Evolutionary conservation across 2,888 invertebrate genomes (phyloP), one percentile per base, ranked within the genome.

Genomic region (Zaprionus obscuricornis): DNA sequence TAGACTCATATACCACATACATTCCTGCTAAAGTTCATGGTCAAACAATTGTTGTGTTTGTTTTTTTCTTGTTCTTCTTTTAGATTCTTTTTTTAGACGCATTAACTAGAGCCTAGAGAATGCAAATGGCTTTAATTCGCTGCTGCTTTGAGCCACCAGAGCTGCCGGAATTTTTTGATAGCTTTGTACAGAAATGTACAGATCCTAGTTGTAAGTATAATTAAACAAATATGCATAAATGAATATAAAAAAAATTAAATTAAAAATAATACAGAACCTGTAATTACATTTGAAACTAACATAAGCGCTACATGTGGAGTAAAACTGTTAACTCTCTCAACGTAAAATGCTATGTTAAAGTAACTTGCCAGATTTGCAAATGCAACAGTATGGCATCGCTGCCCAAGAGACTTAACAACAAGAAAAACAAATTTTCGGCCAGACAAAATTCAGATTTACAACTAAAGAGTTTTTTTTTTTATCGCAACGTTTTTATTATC

Each of bases 201-300:
- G 95, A 95, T 90, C 94, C 95, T 54, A 93, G 94, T 86, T 96
- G 95, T 96, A 92, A 95, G 96, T 95, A 91, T 18, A n/a, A n/a
- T n/a, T n/a, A n/a, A n/a, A n/a, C n/a, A n/a, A 3, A 7, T n/a
- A n/a, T n/a, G n/a, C n/a, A n/a, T n/a, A n/a, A n/a, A n/a, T n/a
- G n/a, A n/a, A 18, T 20, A 18, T 8, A 33, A 45, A 13, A 40
- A n/a, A 10, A 13, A 22, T 24, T n/a, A 33, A 8, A 14, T 1
- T n/a, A n/a, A n/a, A n/a, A n/a, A n/a, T n/a, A n/a, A n/a, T n/a
- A n/a, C n/a, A n/a, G n/a, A n/a, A n/a, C n/a, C n/a, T n/a, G n/a
- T n/a, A n/a, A n/a, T n/a, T n/a, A n/a, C n/a, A n/a, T n/a, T n/a
- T n/a, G n/a, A n/a, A 26, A 33, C 6, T 31, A 26, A 45, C 2